A percentile compares a stretch with the other conserved stretches of the same genome.
These are phyloP conservation scores for Vannuccia rotundouncinata DNA, from an alignment of 2,888 invertebrate genomes.

Conservation along the genomic window DNA sequence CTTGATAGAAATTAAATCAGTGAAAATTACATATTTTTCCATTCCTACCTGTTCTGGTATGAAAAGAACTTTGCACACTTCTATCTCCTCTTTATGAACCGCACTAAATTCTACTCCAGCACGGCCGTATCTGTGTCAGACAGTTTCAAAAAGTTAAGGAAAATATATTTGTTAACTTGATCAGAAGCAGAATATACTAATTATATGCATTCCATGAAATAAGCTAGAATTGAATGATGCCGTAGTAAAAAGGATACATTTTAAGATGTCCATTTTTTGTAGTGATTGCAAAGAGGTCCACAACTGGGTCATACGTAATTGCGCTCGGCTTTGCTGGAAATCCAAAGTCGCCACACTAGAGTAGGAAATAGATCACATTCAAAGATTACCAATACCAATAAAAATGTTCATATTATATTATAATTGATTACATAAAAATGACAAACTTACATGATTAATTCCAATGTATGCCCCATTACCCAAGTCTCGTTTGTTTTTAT, in stretches of 20 bases:
- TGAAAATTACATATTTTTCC: too few relatives aligned
- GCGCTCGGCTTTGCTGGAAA: not conserved
- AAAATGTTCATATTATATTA: too few relatives aligned
- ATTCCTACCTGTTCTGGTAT: constrained; percentile 1
- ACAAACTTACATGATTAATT: constrained; percentile 6
- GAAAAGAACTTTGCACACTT: not conserved
- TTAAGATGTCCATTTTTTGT: not conserved
- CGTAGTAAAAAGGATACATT: constrained; percentile 5
- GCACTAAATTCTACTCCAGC: constrained; percentile 10
- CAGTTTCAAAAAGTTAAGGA: not conserved
- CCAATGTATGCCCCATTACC: not conserved
- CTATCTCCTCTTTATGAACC: not conserved
- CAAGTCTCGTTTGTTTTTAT: not conserved
- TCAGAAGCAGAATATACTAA: not conserved
- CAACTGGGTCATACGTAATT: not conserved
- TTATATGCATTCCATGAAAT: not conserved
- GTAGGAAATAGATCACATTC: not conserved
- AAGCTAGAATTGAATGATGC: not conserved
- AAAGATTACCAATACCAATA: not conserved
- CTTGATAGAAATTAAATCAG: too few relatives aligned
- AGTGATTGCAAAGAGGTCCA: not conserved
- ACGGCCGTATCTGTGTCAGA: not conserved
- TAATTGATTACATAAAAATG: not conserved
- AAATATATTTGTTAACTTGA: not conserved
- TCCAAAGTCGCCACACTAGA: not conserved